These are phyloP conservation scores for Mesopsocus fuscifrons DNA, from an alignment of 2,888 invertebrate genomes.

Conservation along the genomic window DNA sequence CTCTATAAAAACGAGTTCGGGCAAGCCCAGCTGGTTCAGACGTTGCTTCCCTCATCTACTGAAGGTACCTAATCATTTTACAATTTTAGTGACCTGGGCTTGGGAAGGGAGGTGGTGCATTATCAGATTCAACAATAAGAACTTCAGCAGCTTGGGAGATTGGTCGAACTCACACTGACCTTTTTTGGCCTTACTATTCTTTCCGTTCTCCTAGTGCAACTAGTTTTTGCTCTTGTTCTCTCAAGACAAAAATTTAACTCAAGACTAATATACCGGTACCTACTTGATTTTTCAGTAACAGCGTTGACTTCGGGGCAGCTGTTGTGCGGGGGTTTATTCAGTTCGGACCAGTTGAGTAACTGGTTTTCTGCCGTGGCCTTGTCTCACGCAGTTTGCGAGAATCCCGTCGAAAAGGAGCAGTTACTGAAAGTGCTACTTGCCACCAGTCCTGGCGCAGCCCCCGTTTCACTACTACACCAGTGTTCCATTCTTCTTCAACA, in stretches of 20 bases:
- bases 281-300: conserved; percentile 18
- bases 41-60: conserved; percentile 69
- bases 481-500: conserved; percentile 70
- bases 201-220: too few species aligned
- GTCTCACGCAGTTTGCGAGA: conserved; percentile 76
- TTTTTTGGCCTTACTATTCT: too few species aligned
- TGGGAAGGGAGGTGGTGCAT: neutral
- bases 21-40: conserved; percentile 76
- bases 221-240: too few species aligned
- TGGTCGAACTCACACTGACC: neutral
- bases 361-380: conserved; percentile 92
- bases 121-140: too few species aligned
- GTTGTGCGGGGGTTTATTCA: conserved; percentile 82
- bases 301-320: conserved; percentile 55
- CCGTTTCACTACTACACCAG: conserved; percentile 79
- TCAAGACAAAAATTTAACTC: too few species aligned
- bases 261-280: too few species aligned
- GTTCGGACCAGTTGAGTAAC: conserved; percentile 68
- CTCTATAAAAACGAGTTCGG: conserved; percentile 81
- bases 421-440: conserved; percentile 78
- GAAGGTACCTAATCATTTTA: conserved; percentile 36
- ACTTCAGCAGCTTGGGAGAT: neutral
- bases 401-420: conserved; percentile 71
- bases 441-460: conserved; percentile 60
- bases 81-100: too few species aligned